Conservation (phyloP, 2,113 vertebrate genomes). For the Rhinopomastus cyanomelas region DNA sequence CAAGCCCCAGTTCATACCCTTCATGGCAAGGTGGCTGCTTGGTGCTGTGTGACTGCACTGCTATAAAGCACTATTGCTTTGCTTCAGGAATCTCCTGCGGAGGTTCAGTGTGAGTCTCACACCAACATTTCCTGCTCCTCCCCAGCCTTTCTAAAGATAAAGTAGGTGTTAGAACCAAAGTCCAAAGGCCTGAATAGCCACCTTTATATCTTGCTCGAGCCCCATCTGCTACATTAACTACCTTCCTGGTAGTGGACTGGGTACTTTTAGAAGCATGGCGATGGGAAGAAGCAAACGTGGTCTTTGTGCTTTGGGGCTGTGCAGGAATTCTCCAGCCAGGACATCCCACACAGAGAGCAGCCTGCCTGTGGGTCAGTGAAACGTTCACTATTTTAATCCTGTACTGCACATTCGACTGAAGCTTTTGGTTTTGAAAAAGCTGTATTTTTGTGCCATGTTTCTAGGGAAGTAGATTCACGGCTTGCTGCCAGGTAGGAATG, state of each 20-base stretch:
- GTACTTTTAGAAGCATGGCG: not conserved
- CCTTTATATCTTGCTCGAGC: not conserved
- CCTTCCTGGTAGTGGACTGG: not conserved
- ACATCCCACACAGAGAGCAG: not conserved
- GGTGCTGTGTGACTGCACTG: not conserved
- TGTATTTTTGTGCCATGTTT: not conserved
- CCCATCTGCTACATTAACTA: not conserved
- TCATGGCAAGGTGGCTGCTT: not conserved
- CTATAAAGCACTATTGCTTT: not conserved
- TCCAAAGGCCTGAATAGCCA: not conserved
- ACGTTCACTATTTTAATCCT: not conserved
- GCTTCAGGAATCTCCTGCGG: not conserved
- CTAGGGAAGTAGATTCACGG: slow-evolving; percentile 10
- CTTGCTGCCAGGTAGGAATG: slow-evolving; percentile 38
- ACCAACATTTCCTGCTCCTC: not conserved
- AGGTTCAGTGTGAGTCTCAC: not conserved
- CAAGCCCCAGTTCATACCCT: not conserved
- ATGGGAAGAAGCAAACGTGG: not conserved
- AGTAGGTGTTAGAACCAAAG: not conserved
- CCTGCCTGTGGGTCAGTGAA: not conserved
- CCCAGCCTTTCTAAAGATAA: not conserved
- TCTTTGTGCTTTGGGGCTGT: not conserved
- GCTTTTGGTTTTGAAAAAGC: not conserved
- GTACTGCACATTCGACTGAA: not conserved
- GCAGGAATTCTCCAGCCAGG: not conserved